These are phyloP conservation scores for Psittacula echo DNA, from an alignment of 2,797 vertebrate species.

Conservation along the genomic window DNA sequence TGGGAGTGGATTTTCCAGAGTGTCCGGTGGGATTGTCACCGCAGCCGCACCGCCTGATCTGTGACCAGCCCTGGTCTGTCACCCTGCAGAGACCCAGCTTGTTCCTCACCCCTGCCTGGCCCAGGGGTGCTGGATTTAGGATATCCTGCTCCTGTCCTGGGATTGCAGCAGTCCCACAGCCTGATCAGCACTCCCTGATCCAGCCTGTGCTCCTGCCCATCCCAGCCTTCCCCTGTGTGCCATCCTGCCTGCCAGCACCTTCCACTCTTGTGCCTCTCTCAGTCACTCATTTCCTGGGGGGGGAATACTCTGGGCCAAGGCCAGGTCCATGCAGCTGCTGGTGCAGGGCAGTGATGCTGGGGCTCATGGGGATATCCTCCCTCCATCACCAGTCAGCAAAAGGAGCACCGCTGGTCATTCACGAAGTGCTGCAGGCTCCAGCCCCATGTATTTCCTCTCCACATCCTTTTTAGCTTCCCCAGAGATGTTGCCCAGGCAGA, in stretches of 20 bases:
- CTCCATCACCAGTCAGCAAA: background rate
- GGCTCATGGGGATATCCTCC: fast-evolving
- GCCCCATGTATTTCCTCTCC: background rate
- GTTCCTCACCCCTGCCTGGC: background rate
- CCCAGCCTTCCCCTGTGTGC: background rate
- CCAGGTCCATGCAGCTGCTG: background rate
- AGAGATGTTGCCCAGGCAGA: background rate
- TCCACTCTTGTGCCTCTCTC: background rate
- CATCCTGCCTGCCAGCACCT: background rate
- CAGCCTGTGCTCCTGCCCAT: background rate
- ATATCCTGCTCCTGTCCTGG: background rate
- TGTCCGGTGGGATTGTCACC: fast-evolving
- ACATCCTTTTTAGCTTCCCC: background rate
- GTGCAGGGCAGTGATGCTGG: background rate
- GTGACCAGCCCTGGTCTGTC: background rate
- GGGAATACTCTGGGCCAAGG: background rate
- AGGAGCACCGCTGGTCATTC: fast-evolving
- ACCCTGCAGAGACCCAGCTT: background rate
- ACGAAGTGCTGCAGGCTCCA: background rate
- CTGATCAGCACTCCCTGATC: background rate
- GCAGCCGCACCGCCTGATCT: fast-evolving
- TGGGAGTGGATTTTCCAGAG: background rate
- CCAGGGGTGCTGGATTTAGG: background rate
- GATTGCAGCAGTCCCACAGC: fast-evolving
- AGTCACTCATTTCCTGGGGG: fast-evolving